Evolutionary conservation across 2,888 invertebrate genomes (phyloP).

Genomic region (Drosophila picticornis): DNA sequence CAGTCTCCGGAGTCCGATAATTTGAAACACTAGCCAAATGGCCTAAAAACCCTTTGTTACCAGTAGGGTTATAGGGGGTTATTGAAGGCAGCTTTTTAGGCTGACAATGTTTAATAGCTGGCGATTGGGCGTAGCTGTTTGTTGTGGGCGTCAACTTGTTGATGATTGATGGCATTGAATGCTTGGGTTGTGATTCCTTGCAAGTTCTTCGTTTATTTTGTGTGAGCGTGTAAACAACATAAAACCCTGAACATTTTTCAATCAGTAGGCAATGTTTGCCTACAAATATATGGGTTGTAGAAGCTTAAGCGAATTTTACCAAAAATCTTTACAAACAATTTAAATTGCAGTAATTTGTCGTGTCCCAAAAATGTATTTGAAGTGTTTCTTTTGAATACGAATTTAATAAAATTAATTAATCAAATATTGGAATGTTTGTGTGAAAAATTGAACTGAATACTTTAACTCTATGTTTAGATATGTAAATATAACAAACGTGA

Average conservation of each 20-base stretch:
- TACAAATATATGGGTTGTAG: background rate
- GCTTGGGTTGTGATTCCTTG: background rate
- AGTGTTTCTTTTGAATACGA: background rate
- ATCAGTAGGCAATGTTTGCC: slow-evolving; percentile 18
- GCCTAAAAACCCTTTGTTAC: slow-evolving; percentile 32
- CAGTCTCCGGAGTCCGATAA: slow-evolving; percentile 43
- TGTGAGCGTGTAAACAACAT: slow-evolving; percentile 16
- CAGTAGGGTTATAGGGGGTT: background rate
- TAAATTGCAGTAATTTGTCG: background rate
- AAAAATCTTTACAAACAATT: background rate
- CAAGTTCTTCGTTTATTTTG: slow-evolving; percentile 11
- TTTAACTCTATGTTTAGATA: background rate
- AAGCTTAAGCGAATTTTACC: background rate
- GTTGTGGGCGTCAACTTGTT: slow-evolving; percentile 54
- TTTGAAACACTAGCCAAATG: slow-evolving; percentile 36
- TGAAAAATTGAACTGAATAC: background rate
- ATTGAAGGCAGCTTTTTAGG: background rate
- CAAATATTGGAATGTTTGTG: background rate
- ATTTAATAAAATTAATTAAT: background rate
- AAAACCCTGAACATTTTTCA: slow-evolving; percentile 33
- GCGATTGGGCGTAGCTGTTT: slow-evolving; percentile 26
- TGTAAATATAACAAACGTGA: background rate
- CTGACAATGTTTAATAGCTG: slow-evolving; percentile 36
- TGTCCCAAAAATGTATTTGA: background rate
- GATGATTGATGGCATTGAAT: slow-evolving; percentile 61